Percentiles rank a stretch among this genome's conserved stretches.
Evolutionary conservation across 2,888 invertebrate genomes (phyloP).

Genomic region (Acleris cristana): DNA sequence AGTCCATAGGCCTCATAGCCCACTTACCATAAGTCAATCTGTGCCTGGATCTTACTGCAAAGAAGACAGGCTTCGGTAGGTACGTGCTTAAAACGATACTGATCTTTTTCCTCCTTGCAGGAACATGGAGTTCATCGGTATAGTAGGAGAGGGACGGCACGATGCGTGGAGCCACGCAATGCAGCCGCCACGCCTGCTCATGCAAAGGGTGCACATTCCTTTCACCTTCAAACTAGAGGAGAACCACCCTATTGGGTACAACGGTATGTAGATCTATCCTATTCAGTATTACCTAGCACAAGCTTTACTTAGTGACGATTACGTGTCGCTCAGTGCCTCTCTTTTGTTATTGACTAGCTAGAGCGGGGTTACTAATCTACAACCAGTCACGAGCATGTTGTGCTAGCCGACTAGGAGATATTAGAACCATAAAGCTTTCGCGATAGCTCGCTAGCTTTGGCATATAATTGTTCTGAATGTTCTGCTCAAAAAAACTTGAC

Average conservation of each 20-base stretch:
- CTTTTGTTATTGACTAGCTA: background rate
- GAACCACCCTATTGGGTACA: constrained; percentile 87
- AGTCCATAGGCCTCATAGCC: no score
- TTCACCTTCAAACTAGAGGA: constrained; percentile 91
- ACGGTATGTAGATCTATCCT: constrained; percentile 78
- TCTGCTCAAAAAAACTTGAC: no score
- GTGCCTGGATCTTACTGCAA: no score
- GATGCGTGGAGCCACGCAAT: constrained; percentile 80
- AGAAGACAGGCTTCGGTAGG: background rate
- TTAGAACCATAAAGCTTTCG: no score
- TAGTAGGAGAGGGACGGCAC: constrained; percentile 87
- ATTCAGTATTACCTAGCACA: background rate
- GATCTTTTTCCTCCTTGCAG: constrained; percentile 65
- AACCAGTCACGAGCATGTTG: no score
- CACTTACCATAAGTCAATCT: no score
- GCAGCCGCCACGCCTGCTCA: constrained; percentile 89
- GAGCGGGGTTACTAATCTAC: background rate
- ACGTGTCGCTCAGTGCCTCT: no score
- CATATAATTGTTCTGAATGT: no score
- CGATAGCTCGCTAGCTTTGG: no score
- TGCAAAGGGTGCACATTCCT: constrained; percentile 93
- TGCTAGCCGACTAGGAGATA: no score
- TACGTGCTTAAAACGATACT: background rate
- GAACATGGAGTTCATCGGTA: constrained; percentile 89
- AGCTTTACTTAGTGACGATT: no score